Base-by-base conservation (phyloP, 2,113 vertebrate species). In the Ceyx melanurus region DNA sequence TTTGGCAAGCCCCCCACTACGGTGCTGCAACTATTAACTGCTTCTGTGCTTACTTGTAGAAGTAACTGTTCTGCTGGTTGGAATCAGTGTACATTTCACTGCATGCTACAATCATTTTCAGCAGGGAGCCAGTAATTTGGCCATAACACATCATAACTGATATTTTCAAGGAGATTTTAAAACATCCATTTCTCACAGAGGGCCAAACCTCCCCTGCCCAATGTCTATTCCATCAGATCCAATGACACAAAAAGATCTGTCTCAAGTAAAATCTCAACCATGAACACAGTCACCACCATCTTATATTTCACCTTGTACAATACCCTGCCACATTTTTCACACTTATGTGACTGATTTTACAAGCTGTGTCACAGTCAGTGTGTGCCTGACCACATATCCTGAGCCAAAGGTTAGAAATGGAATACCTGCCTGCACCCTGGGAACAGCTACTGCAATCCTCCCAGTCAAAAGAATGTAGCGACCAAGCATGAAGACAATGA, bases 401-500 rank as follows among this genome's bases (percentile, higher is more conserved):
- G 2, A 75, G 56, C 16, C 78, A 67, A 56, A 82, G 79, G 51
- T 5, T 90, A 58, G 71, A 54, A 71, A 10, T 31, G 72, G 19
- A 89, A 94, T 91, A 85, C 74, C 80, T 93, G 74, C 71, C 50
- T 57, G 45, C 82, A 75, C 76, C 90, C 92, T 46, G 76, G 95
- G 93, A 96, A 89, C 86, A 81, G 77, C 82, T 8, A 25, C 20
- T 71, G 56, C 37, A 45, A 5, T 43, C 66, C 78, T 60, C 85
- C 60, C 73, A 65, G 48, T 35, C 57, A 50, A 42, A 94, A 89
- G 91, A 96, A 95, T 96, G 89, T 88, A 61, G 76, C 6, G 0
- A 93, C 88, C 72, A 61, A 72, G 81, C 83, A 80, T 15, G 78
- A 94, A 76, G 88, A 89, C 85, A 94, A 94, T 60, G 79, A 84